Conservation (phyloP, 2,113 vertebrate species). For the Nipponia nippon region DNA sequence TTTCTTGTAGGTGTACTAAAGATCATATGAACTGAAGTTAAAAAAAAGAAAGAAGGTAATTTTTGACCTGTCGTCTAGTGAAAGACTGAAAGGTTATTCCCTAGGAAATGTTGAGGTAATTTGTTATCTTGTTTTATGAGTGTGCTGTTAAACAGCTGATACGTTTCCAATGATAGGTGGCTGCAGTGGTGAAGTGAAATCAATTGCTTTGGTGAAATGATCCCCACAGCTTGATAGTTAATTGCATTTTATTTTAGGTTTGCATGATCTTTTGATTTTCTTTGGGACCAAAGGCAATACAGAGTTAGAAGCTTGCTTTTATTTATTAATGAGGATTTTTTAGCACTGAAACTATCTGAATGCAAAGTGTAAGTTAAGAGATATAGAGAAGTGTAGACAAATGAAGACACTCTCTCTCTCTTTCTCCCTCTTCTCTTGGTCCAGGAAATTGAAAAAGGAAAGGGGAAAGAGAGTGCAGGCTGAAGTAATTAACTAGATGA, state of each 20-base stretch:
- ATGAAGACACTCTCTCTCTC: not conserved
- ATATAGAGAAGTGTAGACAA: not conserved
- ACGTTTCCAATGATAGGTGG: not conserved
- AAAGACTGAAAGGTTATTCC: not conserved
- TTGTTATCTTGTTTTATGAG: not conserved
- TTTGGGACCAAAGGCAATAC: not conserved
- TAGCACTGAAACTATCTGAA: not conserved
- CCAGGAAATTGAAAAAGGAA: not conserved
- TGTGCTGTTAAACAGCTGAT: not conserved
- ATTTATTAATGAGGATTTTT: conserved; percentile 8
- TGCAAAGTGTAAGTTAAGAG: not conserved
- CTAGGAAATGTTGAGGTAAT: not conserved
- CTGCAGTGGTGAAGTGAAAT: conserved; percentile 1
- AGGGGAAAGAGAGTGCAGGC: not conserved
- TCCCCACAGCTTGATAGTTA: not conserved
- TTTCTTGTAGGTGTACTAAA: not conserved
- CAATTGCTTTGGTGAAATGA: conserved; percentile 27
- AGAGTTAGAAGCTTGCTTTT: not conserved
- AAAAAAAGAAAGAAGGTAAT: not conserved
- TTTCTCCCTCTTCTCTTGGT: not conserved
- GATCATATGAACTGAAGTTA: not conserved
- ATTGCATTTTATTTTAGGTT: not conserved
- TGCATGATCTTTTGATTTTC: not conserved
- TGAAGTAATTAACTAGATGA: not conserved
- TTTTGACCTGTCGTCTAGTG: not conserved